phyloP scores from a whole-genome alignment of 2,888 invertebrate genomes.

The Drosophila phalerata region DNA sequence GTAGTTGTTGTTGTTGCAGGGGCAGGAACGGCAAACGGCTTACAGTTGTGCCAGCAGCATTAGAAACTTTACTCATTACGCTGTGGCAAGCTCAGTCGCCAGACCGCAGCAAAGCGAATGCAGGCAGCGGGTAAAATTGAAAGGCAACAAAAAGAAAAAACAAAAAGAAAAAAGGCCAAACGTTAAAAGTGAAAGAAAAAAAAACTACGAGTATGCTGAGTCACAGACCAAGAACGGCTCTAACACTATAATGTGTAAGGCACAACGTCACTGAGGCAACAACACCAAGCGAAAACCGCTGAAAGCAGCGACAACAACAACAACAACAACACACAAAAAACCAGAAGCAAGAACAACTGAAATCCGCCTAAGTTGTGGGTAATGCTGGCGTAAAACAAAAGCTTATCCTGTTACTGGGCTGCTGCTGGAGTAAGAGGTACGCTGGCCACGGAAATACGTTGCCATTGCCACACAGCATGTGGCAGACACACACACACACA shows the following conservation, averaged over 20 bases:
- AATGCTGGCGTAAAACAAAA: constrained; percentile 81
- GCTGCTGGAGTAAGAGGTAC: constrained; percentile 15
- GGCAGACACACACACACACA: constrained; percentile 44
- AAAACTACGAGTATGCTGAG: constrained; percentile 72
- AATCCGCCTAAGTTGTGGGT: constrained; percentile 80
- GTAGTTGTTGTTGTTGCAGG: constrained; percentile 4
- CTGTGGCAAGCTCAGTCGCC: constrained; percentile 69
- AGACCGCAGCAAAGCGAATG: constrained; percentile 69
- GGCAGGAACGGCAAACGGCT: constrained; percentile 51
- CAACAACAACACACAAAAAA: constrained; percentile 15
- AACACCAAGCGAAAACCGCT: constrained; percentile 67
- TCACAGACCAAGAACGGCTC: constrained; percentile 56
- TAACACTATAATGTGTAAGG: constrained; percentile 23
- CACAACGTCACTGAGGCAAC: constrained; percentile 15
- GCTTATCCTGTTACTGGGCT: constrained; percentile 76
- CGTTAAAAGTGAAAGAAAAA: constrained; percentile 78
- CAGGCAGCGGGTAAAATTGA: constrained; percentile 44
- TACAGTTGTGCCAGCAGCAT: constrained; percentile 76
- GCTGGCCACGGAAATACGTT: constrained; percentile 76
- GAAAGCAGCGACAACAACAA: constrained; percentile 57
- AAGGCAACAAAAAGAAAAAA: constrained; percentile 35
- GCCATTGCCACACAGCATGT: constrained; percentile 74
- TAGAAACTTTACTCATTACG: constrained; percentile 82
- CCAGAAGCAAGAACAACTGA: constrained; percentile 45
- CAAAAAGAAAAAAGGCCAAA: constrained; percentile 37